Base-by-base conservation (phyloP, 2,797 vertebrate species). In the Ceryle rudis region DNA sequence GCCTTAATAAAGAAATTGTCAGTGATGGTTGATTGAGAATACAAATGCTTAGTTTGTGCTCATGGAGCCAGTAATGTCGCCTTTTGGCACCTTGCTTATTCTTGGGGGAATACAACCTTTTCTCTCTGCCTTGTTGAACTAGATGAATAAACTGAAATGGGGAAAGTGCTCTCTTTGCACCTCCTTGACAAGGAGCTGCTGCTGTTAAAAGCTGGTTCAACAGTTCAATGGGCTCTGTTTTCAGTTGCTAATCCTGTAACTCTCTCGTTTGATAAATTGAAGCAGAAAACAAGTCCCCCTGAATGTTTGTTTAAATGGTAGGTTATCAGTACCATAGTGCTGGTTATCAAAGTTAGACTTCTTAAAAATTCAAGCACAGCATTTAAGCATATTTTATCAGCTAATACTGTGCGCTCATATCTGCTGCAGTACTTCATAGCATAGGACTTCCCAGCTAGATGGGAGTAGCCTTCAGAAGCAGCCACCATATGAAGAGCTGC, bases 41-140 rank as follows among this genome's bases (percentile, higher is more conserved):
- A 44, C 57, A 73, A 15, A 71, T 6, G 9, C 39, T 62, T 81
- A 21, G 33, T 87, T 77, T 75, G 35, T 47, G 49, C 28, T 88
- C 33, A 8, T 70, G 52, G 47, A 28, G n/a, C 28, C 60, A 22
- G 37, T 64, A 69, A 12, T 33, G 60, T 90, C 61, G 74, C 60
- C 33, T 88, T 94, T 93, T 94, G 77, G n/a, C 64, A 70, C 57
- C 41, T 78, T 81, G 10, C 90, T 92, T 93, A 20, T 88, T 81
- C 69, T 78, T 83, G 33, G 44, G 83, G 73, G 78, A 86, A 26
- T 69, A 44, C 0, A 0, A 22, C 61, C 37, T 93, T 93, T 81
- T 81, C 46, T 85, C 11, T 35, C 46, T 26, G 33, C 11, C 33
- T 46, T 62, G 58, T 46, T 85, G 61, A 52, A 67, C 23, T 78